Conservation (phyloP, 1,140 invertebrate species). For the Lysiphlebus fabarum region DNA sequence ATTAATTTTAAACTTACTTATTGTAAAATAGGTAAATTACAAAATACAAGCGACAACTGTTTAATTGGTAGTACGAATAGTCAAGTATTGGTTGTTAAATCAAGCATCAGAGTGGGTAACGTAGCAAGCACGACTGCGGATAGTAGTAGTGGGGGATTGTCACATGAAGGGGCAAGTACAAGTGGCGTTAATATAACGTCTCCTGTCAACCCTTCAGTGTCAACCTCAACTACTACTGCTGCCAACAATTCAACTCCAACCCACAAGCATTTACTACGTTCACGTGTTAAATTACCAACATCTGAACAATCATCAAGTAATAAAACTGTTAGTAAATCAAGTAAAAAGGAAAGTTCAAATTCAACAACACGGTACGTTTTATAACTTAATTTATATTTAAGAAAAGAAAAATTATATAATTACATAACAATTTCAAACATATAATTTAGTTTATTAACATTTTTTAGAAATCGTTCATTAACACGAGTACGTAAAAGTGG, state of each 20-base stretch:
- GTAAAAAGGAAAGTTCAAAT: slow-evolving; percentile 58
- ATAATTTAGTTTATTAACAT: slow-evolving; percentile 21
- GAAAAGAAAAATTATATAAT: slow-evolving; percentile 21
- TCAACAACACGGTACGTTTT: slow-evolving; percentile 58
- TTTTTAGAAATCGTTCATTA: slow-evolving; percentile 57
- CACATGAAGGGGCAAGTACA: slow-evolving; percentile 54
- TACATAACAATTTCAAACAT: background rate
- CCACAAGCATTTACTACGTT: slow-evolving; percentile 54
- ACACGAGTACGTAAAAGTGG: slow-evolving; percentile 57
- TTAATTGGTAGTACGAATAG: slow-evolving; percentile 44
- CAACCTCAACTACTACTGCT: slow-evolving; percentile 44
- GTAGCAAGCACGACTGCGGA: slow-evolving; percentile 54
- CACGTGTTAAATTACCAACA: slow-evolving; percentile 45
- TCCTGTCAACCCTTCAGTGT: slow-evolving; percentile 46
- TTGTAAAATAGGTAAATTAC: slow-evolving; percentile 41
- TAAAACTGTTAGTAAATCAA: slow-evolving; percentile 41
- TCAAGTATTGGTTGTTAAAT: slow-evolving; percentile 51
- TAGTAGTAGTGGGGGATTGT: slow-evolving; percentile 53
- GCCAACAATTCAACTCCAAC: slow-evolving; percentile 47
- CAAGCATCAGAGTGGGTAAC: slow-evolving; percentile 58
- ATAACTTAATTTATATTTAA: slow-evolving; percentile 54
- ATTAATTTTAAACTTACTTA: slow-evolving; percentile 6
- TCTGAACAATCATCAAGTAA: slow-evolving; percentile 36
- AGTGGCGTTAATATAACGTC: slow-evolving; percentile 46
- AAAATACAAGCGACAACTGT: slow-evolving; percentile 36